Conservation (phyloP, 2,113 vertebrate genomes). For the Sarotherodon lohbergeri region DNA sequence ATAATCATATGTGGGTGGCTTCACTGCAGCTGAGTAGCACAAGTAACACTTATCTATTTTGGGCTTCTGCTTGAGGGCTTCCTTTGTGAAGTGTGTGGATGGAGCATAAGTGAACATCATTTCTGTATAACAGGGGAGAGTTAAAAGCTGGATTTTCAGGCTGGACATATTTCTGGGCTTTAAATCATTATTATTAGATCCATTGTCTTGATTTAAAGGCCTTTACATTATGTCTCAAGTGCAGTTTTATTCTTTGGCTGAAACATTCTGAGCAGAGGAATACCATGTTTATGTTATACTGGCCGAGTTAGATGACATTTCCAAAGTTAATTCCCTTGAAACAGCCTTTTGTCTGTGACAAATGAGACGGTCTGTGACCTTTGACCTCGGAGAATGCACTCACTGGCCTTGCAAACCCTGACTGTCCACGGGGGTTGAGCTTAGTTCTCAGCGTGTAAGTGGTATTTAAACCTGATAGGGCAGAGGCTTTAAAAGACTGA, state of each 20-base stretch:
- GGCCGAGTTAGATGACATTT: constrained; percentile 44
- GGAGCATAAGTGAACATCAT: constrained; percentile 9
- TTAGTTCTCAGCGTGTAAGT: constrained; percentile 39
- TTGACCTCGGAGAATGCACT: constrained; percentile 28
- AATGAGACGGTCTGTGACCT: constrained; percentile 36
- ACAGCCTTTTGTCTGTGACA: constrained; percentile 26
- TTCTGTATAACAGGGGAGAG: not conserved
- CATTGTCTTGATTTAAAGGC: not conserved
- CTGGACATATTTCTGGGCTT: not conserved
- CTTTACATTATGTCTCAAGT: not conserved
- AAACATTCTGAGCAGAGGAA: not conserved
- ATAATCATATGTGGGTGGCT: constrained; percentile 50
- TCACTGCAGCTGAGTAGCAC: constrained; percentile 31
- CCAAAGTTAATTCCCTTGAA: constrained; percentile 22
- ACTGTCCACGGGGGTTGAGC: constrained; percentile 26
- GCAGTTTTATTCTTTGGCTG: not conserved
- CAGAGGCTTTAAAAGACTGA: constrained; percentile 45
- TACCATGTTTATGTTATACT: constrained; percentile 12
- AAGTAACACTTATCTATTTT: constrained; percentile 62
- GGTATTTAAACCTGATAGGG: constrained; percentile 52
- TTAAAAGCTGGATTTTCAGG: not conserved
- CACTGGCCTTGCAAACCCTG: not conserved
- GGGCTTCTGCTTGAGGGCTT: constrained; percentile 43
- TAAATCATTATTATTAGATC: not conserved
- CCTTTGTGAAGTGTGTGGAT: constrained; percentile 34